Percentiles rank a stretch among this genome's conserved stretches.
These are phyloP conservation scores for Globodera ellingtonae DNA, from an alignment of 1,140 invertebrate species.

Conservation along the genomic window DNA sequence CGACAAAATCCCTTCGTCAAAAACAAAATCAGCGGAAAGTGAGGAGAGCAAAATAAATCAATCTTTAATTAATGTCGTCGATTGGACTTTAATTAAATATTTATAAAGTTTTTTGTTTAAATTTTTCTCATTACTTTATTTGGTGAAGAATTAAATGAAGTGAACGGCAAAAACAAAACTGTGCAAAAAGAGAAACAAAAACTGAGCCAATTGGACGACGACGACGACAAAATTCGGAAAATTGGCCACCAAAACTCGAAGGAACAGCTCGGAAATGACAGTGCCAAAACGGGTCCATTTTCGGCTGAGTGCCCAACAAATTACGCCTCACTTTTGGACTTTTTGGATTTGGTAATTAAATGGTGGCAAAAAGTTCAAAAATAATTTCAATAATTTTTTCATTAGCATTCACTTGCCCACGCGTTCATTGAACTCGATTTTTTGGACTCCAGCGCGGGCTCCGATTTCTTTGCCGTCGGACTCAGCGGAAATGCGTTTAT, in stretches of 20 bases:
- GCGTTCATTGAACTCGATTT: conserved; percentile 51
- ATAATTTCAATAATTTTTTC: conserved; percentile 11
- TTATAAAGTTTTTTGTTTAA: too few relatives aligned
- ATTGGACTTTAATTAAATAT: too few relatives aligned
- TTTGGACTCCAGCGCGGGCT: conserved; percentile 43
- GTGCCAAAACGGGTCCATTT: background rate
- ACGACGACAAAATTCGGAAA: background rate
- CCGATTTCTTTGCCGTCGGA: conserved; percentile 45
- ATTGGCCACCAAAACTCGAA: background rate
- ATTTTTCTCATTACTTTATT: too few relatives aligned
- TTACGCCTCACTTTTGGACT: conserved; percentile 27
- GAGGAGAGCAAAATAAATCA: background rate
- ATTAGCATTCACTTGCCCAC: conserved; percentile 31
- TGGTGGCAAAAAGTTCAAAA: background rate
- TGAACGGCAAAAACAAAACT: background rate
- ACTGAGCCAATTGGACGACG: background rate
- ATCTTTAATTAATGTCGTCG: too few relatives aligned
- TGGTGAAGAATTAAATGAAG: background rate
- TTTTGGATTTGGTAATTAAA: conserved; percentile 37
- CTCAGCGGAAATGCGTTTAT: conserved; percentile 38
- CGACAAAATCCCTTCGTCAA: background rate
- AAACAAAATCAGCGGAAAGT: background rate
- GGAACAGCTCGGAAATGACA: background rate
- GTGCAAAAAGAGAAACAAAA: background rate
- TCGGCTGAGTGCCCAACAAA: conserved; percentile 18